Conservation (phyloP, 2,113 vertebrate species). For the Mobula hypostoma region DNA sequence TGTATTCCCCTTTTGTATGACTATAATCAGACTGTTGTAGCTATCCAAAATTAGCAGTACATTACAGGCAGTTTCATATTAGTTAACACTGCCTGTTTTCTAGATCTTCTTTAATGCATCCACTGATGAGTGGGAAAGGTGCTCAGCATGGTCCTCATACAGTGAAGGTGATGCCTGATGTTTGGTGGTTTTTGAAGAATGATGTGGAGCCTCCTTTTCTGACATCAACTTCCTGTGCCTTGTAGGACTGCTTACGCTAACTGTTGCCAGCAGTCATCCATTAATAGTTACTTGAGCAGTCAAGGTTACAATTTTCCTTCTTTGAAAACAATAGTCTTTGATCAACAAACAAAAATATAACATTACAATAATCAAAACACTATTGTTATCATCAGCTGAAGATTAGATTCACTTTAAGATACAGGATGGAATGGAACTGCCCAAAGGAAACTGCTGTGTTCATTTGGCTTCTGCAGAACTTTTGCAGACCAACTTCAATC, state of each 20-base stretch:
- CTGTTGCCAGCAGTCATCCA: neutral
- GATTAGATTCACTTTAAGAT: neutral
- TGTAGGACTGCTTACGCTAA: constrained; percentile 2
- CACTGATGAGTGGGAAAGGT: neutral
- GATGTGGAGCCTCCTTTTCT: neutral
- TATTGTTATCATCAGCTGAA: neutral
- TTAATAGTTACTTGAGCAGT: constrained; percentile 11
- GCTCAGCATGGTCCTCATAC: neutral
- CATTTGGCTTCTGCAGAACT: no score
- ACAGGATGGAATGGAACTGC: no score
- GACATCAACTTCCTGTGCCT: constrained; percentile 16
- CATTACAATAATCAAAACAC: neutral
- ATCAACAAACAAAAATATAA: neutral
- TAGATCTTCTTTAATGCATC: neutral
- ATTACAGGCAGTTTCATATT: neutral
- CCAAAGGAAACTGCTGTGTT: no score
- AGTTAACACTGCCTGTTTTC: neutral
- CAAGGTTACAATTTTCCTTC: neutral
- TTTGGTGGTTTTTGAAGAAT: constrained; percentile 23
- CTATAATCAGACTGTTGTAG: neutral
- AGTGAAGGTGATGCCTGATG: neutral
- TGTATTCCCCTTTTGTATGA: no score
- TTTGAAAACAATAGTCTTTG: constrained; percentile 22
- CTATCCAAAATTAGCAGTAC: neutral
- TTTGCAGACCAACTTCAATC: no score